Base-by-base conservation (phyloP, 2,888 invertebrate genomes). In the Drosophila basisetae region DNA sequence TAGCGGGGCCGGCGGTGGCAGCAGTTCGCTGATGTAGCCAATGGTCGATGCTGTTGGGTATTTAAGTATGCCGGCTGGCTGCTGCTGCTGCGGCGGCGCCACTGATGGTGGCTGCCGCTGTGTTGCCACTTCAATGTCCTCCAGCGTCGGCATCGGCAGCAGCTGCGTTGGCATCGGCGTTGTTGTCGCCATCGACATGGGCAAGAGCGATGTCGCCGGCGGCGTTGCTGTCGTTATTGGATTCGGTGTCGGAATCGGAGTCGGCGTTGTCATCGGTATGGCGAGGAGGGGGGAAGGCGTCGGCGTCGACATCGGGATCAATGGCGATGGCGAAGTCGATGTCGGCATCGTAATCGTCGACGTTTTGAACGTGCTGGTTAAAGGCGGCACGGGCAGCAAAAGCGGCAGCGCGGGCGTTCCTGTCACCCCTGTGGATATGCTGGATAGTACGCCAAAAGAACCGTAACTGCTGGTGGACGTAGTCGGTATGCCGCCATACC, bases 141-240 rank as follows among this genome's bases (percentile, higher is more conserved):
- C 92, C 67, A 92, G 76, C 59, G 92, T 88, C 16, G 92, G 91
- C 92, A 92, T 92, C 47, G 92, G 92, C 62, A 92, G 69, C 49
- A 92, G 77, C 39, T 92, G 92, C 37, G 91, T 84, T 43, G 82
- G 72, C 68, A 78, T 37, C 52, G 70, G 37, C 6, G 78, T 62
- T 28, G 81, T 47, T 28, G 68, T 67, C 30, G 78, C n/a, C 59
- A 78, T 73, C 49, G 78, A 52, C 49, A 78, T 52, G 11, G 78
- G 68, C 43, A 74, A 33, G 50, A 62, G 49, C 30, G 74, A 41
- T 33, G 69, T 10, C 28, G 61, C 9, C 35, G 58, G 28, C 52
- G 30, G 11, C 28, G 65, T 13, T 13, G 62, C 1, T 0, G 68
- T 64, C 28, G 58, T 55, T 1, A 65, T 52, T 11, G 71, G 53